These are phyloP conservation scores for Melipona quadrifasciata DNA, from an alignment of 1,140 invertebrate genomes.

Conservation along the genomic window DNA sequence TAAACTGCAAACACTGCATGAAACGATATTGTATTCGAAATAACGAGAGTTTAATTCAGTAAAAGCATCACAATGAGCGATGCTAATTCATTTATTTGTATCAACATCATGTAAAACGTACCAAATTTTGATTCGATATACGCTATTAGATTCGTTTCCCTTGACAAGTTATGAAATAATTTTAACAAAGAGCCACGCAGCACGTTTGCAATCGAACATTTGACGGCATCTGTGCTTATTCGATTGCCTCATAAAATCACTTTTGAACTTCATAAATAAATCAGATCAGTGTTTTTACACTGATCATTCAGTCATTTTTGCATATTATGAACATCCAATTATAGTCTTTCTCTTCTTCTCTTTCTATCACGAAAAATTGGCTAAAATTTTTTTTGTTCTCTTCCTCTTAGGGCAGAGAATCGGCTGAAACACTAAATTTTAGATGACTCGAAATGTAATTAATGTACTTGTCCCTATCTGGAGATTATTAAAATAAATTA, in stretches of 20 bases:
- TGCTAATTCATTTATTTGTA: constrained; percentile 25
- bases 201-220: not conserved
- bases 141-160: not conserved
- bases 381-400: no score
- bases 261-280: not conserved
- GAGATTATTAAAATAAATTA: no score
- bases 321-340: not conserved
- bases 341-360: no score
- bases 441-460: no score
- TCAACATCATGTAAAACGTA: constrained; percentile 17
- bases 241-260: not conserved
- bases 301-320: no score
- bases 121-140: constrained; percentile 18
- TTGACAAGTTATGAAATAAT: constrained; percentile 3
- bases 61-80: constrained; percentile 19
- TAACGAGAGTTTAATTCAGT: constrained; percentile 13
- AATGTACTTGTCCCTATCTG: no score
- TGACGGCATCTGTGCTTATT: not conserved
- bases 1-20: not conserved
- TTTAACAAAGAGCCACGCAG: constrained; percentile 6
- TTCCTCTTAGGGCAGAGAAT: no score
- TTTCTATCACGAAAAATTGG: no score
- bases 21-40: constrained; percentile 9
- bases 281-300: not conserved
- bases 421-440: no score